Conservation (phyloP, 2,797 vertebrate species). For the Danio choprae region DNA sequence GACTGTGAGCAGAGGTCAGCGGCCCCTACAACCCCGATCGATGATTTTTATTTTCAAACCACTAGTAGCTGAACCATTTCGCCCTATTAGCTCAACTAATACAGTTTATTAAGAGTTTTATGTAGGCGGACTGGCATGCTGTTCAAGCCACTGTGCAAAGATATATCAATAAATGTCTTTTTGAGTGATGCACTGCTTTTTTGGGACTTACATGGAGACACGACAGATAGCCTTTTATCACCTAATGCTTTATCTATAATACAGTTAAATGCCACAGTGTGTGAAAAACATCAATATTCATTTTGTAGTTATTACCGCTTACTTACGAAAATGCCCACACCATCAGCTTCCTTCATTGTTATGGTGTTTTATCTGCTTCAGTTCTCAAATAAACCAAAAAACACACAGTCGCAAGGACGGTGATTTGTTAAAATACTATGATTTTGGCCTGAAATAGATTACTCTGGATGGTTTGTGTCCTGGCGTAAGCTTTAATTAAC, state of each 20-base stretch:
- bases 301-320: background rate
- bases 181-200: background rate
- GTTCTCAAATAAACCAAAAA: background rate
- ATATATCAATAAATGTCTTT: background rate
- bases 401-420: background rate
- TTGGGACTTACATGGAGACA: background rate
- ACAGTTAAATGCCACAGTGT: background rate
- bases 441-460: background rate
- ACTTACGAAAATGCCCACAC: background rate
- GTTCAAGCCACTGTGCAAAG: background rate
- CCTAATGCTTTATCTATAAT: background rate
- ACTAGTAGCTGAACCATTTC: background rate
- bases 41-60: background rate
- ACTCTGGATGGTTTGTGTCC: background rate
- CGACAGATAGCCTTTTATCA: background rate
- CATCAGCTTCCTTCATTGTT: background rate
- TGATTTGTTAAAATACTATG: no score
- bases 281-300: background rate
- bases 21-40: background rate
- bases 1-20: background rate
- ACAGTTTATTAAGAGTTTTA: background rate
- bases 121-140: background rate
- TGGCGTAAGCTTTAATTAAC: constrained; percentile 12
- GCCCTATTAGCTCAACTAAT: background rate
- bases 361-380: background rate